Base-by-base conservation (phyloP, 2,113 vertebrate genomes). In the Indicator maculatus region DNA sequence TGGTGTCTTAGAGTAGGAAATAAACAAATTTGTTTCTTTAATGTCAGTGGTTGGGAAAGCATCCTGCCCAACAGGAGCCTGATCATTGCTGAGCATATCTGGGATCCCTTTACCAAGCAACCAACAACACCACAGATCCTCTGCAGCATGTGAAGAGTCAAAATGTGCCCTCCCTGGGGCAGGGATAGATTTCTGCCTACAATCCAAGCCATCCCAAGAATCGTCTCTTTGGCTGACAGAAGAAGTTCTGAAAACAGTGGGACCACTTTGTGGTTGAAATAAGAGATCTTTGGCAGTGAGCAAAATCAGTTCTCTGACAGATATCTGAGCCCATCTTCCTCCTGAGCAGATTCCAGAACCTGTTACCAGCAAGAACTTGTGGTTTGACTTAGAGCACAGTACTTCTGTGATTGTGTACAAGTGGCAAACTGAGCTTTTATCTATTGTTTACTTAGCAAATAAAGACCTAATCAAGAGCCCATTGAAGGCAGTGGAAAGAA, bases 381-480 rank as follows among this genome's bases (percentile, higher is more conserved):
- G 83, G 23, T 59, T 82, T 92, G 53, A 39, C 55, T 24, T 60
- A 26, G 23, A 65, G 27, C 12, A 26, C 63, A 82, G 31, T 82
- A 52, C 23, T 69, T 82, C 70, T 65, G 28, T 14, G 44, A 83
- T 5, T 33, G n/a, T 65, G 44, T 50, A 13, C 24, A 33, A 3
- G 11, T 0, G 6, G 58, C 56, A 80, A 89, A 36, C 11, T 24
- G 30, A 94, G 86, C 36, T 58, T 92, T 39, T 87, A 72, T 78
- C 4, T 14, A 24, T 38, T 85, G 60, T 91, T 96, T 94, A 56
- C 74, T 89, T 55, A 87, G 77, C 87, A 92, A 95, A 94, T 77
- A 89, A 84, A 36, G 41, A 47, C 66, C 50, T 78, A 84, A 92
- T 82, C 50, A 61, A 79, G 36, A 93, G n/a, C 24, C 50, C 12